Base-by-base conservation (phyloP, 2,113 vertebrate species). In the Falcunculus frontatus region DNA sequence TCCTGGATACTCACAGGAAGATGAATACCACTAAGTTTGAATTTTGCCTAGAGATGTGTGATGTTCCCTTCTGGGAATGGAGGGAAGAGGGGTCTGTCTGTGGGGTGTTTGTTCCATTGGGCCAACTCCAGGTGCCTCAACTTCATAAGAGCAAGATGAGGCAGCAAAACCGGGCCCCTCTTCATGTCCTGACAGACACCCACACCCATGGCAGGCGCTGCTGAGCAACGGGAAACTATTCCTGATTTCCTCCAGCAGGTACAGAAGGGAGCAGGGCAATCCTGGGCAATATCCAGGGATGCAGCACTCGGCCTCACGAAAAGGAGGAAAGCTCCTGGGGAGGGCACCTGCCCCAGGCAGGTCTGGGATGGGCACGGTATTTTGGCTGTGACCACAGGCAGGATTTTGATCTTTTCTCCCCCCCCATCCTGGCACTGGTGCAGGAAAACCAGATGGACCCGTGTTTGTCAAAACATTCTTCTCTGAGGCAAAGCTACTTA, bases 151-250 rank as follows among this genome's bases (percentile, higher is more conserved):
- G 16, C 11, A 50, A 70, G 52, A 79, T 0, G 8, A 63, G 46
- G 23, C 59, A 23, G 13, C n/a, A 63, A 47, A 81, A 79, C 35
- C 0, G 0, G 42, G 27, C 5, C 10, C 10, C 10, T 41, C 25
- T 26, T 53, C 15, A 1, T 10, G 35, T 47, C n/a, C 46, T 44
- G 25, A 65, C 41, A 52, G 80, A 86, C n/a, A 13, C 25, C 7
- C 33, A 26, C 26, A 55, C 18, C 25, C 44, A 57, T 0, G 1
- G 14, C 1, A 4, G 47, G 19, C 9, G 13, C 25, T 64, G 49
- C 59, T 32, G 15, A 16, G 56, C 3, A 7, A 37, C 2, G 4
- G 50, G 2, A 17, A 70, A 18, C 20, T 37, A 10, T 21, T 82
- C 60, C 87, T 59, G 35, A 82, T 78, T 74, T 52, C 42, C 19